Conservation (phyloP, 2,888 invertebrate genomes). For the Cinara cedri region DNA sequence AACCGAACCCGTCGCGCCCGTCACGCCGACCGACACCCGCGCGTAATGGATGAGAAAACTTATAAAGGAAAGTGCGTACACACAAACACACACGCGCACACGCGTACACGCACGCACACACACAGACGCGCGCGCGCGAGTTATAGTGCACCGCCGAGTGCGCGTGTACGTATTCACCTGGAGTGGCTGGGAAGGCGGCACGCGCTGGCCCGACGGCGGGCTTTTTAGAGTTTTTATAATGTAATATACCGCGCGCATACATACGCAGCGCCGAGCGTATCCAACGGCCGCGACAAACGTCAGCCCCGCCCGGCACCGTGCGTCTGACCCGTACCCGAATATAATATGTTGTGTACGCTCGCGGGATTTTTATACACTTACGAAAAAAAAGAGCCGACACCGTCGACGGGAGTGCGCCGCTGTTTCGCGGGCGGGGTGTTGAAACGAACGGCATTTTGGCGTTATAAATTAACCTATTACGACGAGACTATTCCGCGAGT, state of each 20-base stretch:
- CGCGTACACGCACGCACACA: neutral
- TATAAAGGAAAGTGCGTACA: slow-evolving; percentile 41
- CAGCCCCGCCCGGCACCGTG: neutral
- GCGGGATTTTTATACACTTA: neutral
- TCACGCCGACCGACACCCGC: slow-evolving; percentile 1
- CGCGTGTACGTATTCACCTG: too few relatives aligned
- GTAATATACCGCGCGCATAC: too few relatives aligned
- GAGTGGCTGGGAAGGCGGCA: slow-evolving; percentile 18
- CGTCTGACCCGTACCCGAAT: neutral
- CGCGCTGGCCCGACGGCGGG: slow-evolving; percentile 41
- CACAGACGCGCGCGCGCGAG: neutral
- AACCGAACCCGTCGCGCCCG: neutral
- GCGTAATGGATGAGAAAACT: slow-evolving; percentile 55
- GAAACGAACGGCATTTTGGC: too few relatives aligned
- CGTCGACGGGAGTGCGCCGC: too few relatives aligned
- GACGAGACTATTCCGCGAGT: too few relatives aligned
- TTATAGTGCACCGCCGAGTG: too few relatives aligned
- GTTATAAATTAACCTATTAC: too few relatives aligned
- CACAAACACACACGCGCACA: neutral
- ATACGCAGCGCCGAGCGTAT: slow-evolving; percentile 31
- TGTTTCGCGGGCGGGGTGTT: too few relatives aligned
- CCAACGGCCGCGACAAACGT: slow-evolving; percentile 18
- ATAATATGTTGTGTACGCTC: neutral
- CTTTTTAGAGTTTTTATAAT: slow-evolving; percentile 34
- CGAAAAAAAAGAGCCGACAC: too few relatives aligned